Conservation (phyloP, 2,888 invertebrate genomes). For the Hirtodrosophila duncani region DNA sequence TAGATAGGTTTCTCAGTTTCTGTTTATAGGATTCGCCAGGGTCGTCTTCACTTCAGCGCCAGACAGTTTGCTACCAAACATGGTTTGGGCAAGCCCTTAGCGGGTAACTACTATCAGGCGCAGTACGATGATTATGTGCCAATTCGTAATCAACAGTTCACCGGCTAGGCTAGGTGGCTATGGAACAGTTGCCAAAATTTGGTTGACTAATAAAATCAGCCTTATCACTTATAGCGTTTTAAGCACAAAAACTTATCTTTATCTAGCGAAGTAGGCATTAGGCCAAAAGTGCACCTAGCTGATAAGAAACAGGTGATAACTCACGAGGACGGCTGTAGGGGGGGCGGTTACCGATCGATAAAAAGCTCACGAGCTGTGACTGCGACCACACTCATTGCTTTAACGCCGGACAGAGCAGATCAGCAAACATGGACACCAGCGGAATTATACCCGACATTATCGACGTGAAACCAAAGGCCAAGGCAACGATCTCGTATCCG, state of each 20-base stretch:
- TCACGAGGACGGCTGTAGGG: neutral
- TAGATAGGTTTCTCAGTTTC: neutral
- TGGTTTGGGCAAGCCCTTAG: conserved; percentile 82
- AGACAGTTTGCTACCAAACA: conserved; percentile 86
- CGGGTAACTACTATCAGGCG: conserved; percentile 70
- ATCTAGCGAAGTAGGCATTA: conserved; percentile 37
- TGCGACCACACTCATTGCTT: conserved; percentile 43
- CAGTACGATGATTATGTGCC: conserved; percentile 78
- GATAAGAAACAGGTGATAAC: conserved; percentile 34
- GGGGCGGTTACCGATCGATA: conserved; percentile 27
- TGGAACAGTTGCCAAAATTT: conserved; percentile 5
- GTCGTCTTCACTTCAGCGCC: conserved; percentile 82
- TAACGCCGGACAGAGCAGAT: conserved; percentile 39
- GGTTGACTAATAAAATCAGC: conserved; percentile 34
- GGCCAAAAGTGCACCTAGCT: conserved; percentile 44
- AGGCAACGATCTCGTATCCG: conserved; percentile 59
- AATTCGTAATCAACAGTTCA: conserved; percentile 74
- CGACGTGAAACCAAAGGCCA: conserved; percentile 61
- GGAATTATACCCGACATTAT: conserved; percentile 74
- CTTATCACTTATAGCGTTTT: conserved; percentile 32
- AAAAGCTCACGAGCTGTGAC: conserved; percentile 33
- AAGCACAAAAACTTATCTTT: conserved; percentile 28
- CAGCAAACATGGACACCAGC: conserved; percentile 61
- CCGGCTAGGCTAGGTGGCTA: conserved; percentile 21
- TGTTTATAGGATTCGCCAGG: conserved; percentile 73